Conservation (phyloP, 92 coral and sea anemone genomes). For the Porites cylindrica region DNA sequence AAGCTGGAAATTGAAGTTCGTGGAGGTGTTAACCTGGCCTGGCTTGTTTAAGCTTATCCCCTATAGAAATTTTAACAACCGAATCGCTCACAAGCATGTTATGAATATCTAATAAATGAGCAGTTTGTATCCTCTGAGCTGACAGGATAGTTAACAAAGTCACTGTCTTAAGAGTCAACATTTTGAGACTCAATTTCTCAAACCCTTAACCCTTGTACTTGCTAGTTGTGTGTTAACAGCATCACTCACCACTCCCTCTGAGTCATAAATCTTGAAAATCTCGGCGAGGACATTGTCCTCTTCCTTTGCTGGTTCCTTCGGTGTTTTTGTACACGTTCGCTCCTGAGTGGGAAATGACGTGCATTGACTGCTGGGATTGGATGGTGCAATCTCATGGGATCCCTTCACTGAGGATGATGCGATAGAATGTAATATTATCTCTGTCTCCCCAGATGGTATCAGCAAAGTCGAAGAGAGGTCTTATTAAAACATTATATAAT, state of each 20-base stretch:
- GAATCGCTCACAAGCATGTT: conserved; percentile 33
- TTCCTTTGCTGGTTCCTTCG: background rate
- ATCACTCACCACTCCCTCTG: no score
- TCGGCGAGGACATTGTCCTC: background rate
- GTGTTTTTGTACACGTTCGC: background rate
- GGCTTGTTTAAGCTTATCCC: conserved; percentile 62
- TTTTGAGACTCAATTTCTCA: conserved; percentile 24
- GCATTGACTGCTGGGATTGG: no score
- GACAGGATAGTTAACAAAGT: conserved; percentile 30
- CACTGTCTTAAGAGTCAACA: conserved; percentile 56
- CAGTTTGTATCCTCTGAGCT: conserved; percentile 59
- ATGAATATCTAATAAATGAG: conserved; percentile 46
- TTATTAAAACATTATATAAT: no score
- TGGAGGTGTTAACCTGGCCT: conserved; percentile 59
- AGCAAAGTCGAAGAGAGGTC: no score
- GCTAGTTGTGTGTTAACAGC: background rate
- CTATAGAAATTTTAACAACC: conserved; percentile 43
- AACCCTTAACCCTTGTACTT: no score
- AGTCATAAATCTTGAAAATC: background rate
- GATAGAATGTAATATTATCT: no score
- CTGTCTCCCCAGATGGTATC: no score
- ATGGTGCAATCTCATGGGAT: conserved; percentile 18
- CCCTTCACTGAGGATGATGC: conserved; percentile 37
- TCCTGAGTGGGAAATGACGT: no score
- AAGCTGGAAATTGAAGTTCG: conserved; percentile 40